Evolutionary conservation across 2,888 invertebrate genomes (phyloP), one percentile per base, ranked within the genome.

Genomic region (Andrena dorsata): DNA sequence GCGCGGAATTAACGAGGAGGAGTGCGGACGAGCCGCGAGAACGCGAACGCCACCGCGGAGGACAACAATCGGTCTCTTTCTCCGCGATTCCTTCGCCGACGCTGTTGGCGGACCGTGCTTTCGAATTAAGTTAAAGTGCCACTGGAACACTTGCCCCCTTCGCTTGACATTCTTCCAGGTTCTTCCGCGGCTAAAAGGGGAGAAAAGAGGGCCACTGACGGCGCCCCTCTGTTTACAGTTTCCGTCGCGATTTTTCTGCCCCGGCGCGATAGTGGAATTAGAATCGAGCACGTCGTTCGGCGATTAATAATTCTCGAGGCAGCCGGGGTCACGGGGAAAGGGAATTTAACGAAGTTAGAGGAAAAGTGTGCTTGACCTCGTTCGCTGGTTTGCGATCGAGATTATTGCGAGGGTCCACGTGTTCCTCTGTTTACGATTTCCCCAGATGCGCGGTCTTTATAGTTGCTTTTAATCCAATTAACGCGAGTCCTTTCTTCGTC

Each of bases 261-360:
- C 13, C 10, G 41, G 4, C 41, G 13, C 41, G 41, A 41, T 5
- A 41, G 41, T 0, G 41, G 41, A 41, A 41, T 41, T 41, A 16
- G 41, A 41, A 41, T 41, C 41, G 4, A 16, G 41, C 41, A 1
- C 16, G 41, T 41, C 13, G 41, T 41, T 41, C 41, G 41, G 41
- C 5, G 41, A 41, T 41, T 41, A 41, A 41, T 4, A 41, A 41
- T 41, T 41, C 41, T 56, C 23, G 23, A 8, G 78, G 61, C 53
- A 30, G 41, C 28, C 30, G 4, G 77, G 16, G 61, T 47, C 56
- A 68, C 64, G 20, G 65, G 53, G 76, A 51, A 84, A 61, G 28
- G 49, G 66, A 32, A 63, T 26, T 65, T 85, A 87, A 83, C 63
- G 81, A 82, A 81, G 79, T 74, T 77, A 28, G 66, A 72, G 76